Conservation (phyloP, 2,797 vertebrate species). For the Pangasius larnaudii region DNA sequence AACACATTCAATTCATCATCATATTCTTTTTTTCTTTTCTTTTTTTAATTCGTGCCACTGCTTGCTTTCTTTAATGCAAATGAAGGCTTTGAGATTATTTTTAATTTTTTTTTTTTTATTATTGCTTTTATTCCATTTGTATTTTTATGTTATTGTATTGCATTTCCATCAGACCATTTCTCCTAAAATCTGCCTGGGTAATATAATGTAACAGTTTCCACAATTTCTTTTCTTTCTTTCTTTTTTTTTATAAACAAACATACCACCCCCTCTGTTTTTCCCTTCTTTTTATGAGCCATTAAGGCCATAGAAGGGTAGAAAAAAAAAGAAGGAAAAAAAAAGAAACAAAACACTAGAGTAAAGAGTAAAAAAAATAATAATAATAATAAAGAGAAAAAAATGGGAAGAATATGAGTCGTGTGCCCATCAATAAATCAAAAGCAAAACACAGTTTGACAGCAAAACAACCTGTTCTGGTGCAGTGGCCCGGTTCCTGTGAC, state of each 20-base stretch:
- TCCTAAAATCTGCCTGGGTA: background rate
- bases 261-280: too few species aligned
- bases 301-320: background rate
- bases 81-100: background rate
- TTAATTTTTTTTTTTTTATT: too few species aligned
- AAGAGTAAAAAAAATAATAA: background rate
- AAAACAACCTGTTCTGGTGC: background rate
- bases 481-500: background rate
- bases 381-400: too few species aligned
- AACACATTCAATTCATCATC: background rate
- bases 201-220: background rate
- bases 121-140: too few species aligned
- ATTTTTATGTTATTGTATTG: background rate
- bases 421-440: constrained; percentile 4
- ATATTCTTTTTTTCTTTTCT: too few species aligned
- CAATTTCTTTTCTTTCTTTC: background rate
- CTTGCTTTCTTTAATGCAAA: background rate
- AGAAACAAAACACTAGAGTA: too few species aligned
- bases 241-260: background rate
- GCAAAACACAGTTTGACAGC: background rate
- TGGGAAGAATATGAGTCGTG: background rate
- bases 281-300: background rate
- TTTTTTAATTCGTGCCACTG: background rate
- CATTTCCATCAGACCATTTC: background rate
- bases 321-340: background rate